These are phyloP conservation scores for Plutomurus gul DNA, from an alignment of 1,140 invertebrate genomes.

Conservation along the genomic window DNA sequence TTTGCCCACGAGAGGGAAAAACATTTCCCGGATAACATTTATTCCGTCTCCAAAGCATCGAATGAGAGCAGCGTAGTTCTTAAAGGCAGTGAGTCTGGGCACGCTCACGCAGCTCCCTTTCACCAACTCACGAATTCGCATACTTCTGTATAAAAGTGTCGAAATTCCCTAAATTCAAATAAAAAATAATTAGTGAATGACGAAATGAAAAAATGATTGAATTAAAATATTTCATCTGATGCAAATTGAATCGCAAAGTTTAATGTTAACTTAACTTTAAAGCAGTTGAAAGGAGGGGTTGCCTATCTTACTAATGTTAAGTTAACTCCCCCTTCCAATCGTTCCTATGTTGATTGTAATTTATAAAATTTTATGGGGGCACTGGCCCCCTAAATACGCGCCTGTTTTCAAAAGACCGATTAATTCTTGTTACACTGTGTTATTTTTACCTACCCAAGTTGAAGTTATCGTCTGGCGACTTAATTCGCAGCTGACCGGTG, in stretches of 20 bases:
- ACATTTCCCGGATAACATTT: neutral
- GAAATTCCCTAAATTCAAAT: neutral
- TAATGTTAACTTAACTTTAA: no score
- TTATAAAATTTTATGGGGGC: no score
- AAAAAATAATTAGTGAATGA: neutral
- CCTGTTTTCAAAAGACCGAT: no score
- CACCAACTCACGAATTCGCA: neutral
- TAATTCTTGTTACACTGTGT: no score
- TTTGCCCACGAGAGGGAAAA: neutral
- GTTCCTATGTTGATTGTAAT: no score
- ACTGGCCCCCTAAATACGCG: no score
- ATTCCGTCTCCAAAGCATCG: slow-evolving; percentile 24
- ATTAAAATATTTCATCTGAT: no score
- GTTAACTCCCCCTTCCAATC: no score
- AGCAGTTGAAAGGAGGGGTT: no score
- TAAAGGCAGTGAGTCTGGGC: neutral
- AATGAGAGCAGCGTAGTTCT: neutral
- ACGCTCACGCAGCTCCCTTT: neutral
- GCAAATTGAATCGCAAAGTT: no score
- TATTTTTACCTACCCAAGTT: no score
- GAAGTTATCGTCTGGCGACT: neutral
- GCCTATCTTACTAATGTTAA: no score
- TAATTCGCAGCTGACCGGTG: neutral
- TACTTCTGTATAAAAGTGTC: neutral
- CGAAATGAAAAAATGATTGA: neutral